Evolutionary conservation across 1,140 invertebrate species (phyloP).

Genomic region (Leptinotarsa undecemlineata): DNA sequence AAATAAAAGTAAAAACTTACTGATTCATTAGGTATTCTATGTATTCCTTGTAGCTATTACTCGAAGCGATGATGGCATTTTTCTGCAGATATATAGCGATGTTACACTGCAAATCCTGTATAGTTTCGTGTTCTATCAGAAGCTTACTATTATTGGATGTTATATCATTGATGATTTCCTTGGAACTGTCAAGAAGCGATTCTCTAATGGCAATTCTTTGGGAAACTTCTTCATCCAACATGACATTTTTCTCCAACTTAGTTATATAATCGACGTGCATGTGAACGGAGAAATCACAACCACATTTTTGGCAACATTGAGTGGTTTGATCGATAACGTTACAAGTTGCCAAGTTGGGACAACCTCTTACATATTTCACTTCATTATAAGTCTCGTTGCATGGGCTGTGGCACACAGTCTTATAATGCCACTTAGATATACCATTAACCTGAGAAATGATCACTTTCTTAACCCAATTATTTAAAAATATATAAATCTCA

Average conservation of each 20-base stretch:
- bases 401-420: conserved; percentile 48
- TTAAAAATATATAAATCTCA: no score
- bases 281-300: conserved; percentile 41
- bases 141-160: conserved; percentile 29
- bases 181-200: conserved; percentile 29
- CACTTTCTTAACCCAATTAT: no score
- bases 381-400: conserved; percentile 44
- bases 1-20: conserved; percentile 29
- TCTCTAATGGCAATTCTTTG: conserved; percentile 35
- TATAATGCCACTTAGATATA: conserved; percentile 46
- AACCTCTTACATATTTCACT: conserved; percentile 43
- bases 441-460: conserved; percentile 38
- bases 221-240: conserved; percentile 31
- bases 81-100: conserved; percentile 41
- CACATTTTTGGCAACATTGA: conserved; percentile 42
- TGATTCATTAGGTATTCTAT: conserved; percentile 41
- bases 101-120: conserved; percentile 36
- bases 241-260: conserved; percentile 32
- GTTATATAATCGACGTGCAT: conserved; percentile 49
- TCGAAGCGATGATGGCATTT: conserved; percentile 45
- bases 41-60: conserved; percentile 42
- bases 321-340: conserved; percentile 36
- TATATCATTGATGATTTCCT: conserved; percentile 32
- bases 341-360: conserved; percentile 41
- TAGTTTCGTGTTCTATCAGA: conserved; percentile 35